Percentiles rank a stretch among this genome's conserved stretches.
These are phyloP conservation scores for Alentia gelatinosa DNA, from an alignment of 2,888 invertebrate species.

Conservation along the genomic window DNA sequence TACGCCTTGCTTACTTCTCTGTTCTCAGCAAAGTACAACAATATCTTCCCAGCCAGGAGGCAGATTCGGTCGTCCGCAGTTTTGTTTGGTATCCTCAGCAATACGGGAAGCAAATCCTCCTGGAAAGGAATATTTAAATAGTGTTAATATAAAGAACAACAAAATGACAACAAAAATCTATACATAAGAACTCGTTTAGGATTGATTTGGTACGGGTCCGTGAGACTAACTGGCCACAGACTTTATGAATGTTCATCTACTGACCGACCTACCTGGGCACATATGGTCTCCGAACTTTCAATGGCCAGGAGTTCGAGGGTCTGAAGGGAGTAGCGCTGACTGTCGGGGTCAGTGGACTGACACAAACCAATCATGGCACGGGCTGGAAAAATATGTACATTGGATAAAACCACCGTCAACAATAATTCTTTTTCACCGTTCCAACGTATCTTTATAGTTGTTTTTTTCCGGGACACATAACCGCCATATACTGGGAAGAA, in stretches of 20 bases:
- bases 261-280: constrained; percentile 77
- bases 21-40: constrained; percentile 78
- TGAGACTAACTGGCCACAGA: too few species aligned
- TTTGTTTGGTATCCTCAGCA: constrained; percentile 71
- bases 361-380: constrained; percentile 74
- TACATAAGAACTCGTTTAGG: background rate
- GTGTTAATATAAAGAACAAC: background rate
- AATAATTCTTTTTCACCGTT: too few species aligned
- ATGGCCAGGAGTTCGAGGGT: constrained; percentile 78
- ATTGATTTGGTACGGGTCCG: too few species aligned
- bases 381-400: constrained; percentile 73
- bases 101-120: constrained; percentile 72
- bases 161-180: background rate
- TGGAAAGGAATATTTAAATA: constrained; percentile 62
- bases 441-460: too few species aligned
- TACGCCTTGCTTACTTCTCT: constrained; percentile 66
- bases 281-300: constrained; percentile 76
- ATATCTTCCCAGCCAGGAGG: constrained; percentile 76
- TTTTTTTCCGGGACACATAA: too few species aligned
- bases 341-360: constrained; percentile 73
- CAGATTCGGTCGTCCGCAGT: constrained; percentile 74
- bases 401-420: too few species aligned
- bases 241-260: too few species aligned
- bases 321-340: constrained; percentile 74
- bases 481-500: too few species aligned